Conservation (phyloP, 2,888 invertebrate species). For the Ethmia dodecea region DNA sequence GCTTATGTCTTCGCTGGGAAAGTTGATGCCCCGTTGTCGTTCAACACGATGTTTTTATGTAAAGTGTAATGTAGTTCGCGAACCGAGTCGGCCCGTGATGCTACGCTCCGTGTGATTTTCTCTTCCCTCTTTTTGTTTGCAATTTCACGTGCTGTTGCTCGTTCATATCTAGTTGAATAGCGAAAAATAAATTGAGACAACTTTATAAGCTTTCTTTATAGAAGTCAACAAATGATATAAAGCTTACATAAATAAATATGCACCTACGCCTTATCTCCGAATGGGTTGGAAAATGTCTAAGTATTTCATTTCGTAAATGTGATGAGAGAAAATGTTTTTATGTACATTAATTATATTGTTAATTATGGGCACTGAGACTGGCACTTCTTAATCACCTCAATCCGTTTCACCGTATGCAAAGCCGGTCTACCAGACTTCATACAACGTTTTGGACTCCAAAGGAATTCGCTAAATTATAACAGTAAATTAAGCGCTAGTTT, state of each 20-base stretch:
- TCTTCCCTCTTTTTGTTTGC: conserved; percentile 49
- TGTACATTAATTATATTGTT: too few species aligned
- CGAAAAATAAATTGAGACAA: conserved; percentile 26
- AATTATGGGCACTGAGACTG: too few species aligned
- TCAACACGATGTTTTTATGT: conserved; percentile 78
- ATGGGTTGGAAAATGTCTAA: too few species aligned
- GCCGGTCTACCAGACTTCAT: too few species aligned
- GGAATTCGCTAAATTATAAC: conserved; percentile 75
- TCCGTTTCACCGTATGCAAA: too few species aligned
- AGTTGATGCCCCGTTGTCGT: conserved; percentile 77
- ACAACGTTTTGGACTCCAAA: conserved; percentile 46
- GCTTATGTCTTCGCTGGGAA: conserved; percentile 78
- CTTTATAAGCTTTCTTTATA: too few species aligned
- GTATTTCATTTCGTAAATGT: too few species aligned
- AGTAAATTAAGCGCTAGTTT: conserved; percentile 75
- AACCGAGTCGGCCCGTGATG: conserved; percentile 65
- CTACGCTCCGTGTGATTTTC: conserved; percentile 60
- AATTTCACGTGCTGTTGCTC: conserved; percentile 68
- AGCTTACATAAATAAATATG: too few species aligned
- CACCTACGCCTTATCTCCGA: too few species aligned
- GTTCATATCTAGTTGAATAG: conserved; percentile 49
- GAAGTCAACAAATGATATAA: too few species aligned
- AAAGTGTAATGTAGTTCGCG: conserved; percentile 76
- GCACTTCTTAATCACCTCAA: too few species aligned
- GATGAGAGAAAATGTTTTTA: too few species aligned